Evolutionary conservation across 2,113 vertebrate genomes (phyloP).

Genomic region (Charadrius vociferus): DNA sequence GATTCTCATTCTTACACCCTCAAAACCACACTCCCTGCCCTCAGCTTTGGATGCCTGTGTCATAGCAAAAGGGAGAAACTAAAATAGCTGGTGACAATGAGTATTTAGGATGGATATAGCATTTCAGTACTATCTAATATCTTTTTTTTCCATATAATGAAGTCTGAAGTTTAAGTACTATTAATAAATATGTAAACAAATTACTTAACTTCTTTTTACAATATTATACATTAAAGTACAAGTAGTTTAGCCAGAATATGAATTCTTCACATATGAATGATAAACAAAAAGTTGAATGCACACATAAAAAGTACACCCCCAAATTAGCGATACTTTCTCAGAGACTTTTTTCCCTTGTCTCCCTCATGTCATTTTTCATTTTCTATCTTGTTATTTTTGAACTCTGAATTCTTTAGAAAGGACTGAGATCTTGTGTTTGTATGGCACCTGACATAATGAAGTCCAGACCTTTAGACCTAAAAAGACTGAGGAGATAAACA

Average conservation of each 20-base stretch:
- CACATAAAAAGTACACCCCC: neutral
- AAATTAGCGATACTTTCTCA: neutral
- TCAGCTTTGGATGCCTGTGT: neutral
- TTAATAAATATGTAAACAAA: neutral
- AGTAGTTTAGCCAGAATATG: neutral
- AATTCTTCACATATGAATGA: neutral
- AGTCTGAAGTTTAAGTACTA: neutral
- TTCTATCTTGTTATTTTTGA: neutral
- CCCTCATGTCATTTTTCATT: neutral
- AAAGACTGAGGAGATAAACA: neutral
- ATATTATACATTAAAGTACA: neutral
- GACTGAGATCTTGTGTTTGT: neutral
- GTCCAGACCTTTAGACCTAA: neutral
- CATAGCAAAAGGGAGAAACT: neutral
- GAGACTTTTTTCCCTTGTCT: neutral
- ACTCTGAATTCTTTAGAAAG: neutral
- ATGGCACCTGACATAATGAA: neutral
- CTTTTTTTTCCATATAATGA: neutral
- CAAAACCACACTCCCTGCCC: neutral
- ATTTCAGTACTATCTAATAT: neutral
- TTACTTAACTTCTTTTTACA: neutral
- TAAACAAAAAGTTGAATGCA: neutral
- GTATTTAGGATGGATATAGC: neutral
- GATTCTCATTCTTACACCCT: neutral
- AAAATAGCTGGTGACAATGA: neutral